Percentiles rank a stretch among this genome's conserved stretches.
phyloP scores from a whole-genome alignment of 2,888 invertebrate species.

The Galeopsomyia nigrocyanea region DNA sequence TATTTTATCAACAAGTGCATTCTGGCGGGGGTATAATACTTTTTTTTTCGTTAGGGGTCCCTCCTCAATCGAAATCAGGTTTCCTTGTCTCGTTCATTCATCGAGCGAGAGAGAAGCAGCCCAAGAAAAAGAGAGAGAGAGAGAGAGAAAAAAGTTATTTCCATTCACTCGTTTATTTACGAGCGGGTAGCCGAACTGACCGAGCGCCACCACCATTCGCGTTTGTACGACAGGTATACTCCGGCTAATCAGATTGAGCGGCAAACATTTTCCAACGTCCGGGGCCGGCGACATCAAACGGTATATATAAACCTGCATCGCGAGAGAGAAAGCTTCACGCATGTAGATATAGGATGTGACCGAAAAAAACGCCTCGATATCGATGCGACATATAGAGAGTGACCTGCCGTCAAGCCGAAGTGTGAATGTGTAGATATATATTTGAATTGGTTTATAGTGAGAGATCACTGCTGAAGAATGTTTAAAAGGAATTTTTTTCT shows the following conservation, averaged over 20 bases:
- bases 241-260: constrained; percentile 35
- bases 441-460: too few species aligned
- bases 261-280: constrained; percentile 40
- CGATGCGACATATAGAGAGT: too few species aligned
- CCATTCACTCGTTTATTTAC: constrained; percentile 31
- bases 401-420: too few species aligned
- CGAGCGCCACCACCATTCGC: constrained; percentile 31
- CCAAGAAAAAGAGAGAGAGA: neutral
- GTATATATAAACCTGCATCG: too few species aligned
- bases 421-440: too few species aligned
- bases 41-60: neutral
- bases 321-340: too few species aligned
- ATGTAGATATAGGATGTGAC: too few species aligned
- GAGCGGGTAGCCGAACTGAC: constrained; percentile 13
- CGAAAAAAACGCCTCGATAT: too few species aligned
- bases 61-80: constrained; percentile 9
- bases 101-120: constrained; percentile 3
- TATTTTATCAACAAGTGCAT: constrained; percentile 17
- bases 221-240: constrained; percentile 26
- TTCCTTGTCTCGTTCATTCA: constrained; percentile 26
- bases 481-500: too few species aligned
- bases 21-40: neutral
- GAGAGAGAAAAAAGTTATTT: constrained; percentile 1
- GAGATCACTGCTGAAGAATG: too few species aligned
- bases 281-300: constrained; percentile 40